Conservation (phyloP, 2,113 vertebrate genomes). For the Chroicocephalus ridibundus region DNA sequence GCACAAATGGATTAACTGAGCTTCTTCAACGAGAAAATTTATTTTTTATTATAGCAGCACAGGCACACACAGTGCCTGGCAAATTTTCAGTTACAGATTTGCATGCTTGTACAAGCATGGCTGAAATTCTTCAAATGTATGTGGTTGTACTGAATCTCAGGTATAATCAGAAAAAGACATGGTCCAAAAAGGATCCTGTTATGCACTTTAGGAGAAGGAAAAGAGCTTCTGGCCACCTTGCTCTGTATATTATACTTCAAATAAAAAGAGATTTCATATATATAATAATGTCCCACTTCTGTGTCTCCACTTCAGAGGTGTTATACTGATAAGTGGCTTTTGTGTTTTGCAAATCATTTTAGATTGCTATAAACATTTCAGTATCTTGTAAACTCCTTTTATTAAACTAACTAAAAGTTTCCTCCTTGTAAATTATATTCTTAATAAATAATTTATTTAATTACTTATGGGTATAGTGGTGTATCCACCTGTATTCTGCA, state of each 20-base stretch:
- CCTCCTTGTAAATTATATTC: background rate
- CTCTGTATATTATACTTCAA: background rate
- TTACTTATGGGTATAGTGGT: background rate
- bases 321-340: background rate
- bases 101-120: background rate
- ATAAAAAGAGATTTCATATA: background rate
- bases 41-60: background rate
- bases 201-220: background rate
- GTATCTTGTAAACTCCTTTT: background rate
- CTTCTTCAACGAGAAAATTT: background rate
- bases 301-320: background rate
- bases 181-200: background rate
- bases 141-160: background rate
- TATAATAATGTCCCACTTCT: background rate
- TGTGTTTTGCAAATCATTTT: background rate
- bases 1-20: background rate
- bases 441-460: background rate
- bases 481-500: background rate
- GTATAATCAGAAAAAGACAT: background rate
- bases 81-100: background rate
- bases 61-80: background rate
- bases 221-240: background rate
- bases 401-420: background rate
- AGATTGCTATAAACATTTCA: background rate
- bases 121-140: background rate